Evolutionary conservation across 2,888 invertebrate genomes (phyloP).

Genomic region (Phalangium opilio): DNA sequence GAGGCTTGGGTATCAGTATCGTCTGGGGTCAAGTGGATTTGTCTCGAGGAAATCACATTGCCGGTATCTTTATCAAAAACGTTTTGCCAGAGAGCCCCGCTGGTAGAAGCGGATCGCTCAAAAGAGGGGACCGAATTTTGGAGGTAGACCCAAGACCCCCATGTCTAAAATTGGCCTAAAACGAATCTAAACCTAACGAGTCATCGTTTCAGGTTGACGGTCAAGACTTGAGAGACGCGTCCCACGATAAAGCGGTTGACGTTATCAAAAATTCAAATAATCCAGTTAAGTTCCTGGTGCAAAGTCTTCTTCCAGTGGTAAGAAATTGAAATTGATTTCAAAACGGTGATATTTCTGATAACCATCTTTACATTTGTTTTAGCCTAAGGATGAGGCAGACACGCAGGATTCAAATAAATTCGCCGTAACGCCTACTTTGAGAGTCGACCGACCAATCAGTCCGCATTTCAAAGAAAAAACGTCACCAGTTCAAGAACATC

Average conservation of each 20-base stretch:
- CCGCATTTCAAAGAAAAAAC: too few species aligned
- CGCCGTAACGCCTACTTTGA: too few species aligned
- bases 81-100: slow-evolving; percentile 89
- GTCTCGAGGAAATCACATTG: slow-evolving; percentile 50
- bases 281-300: slow-evolving; percentile 76
- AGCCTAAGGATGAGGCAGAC: too few species aligned
- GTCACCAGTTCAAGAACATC: too few species aligned
- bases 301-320: slow-evolving; percentile 60
- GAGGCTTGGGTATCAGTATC: slow-evolving; percentile 88
- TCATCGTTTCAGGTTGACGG: slow-evolving; percentile 52
- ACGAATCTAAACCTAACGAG: slow-evolving; percentile 18
- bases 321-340: slow-evolving; percentile 1
- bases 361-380: too few species aligned
- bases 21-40: slow-evolving; percentile 74
- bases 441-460: too few species aligned
- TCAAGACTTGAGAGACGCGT: slow-evolving; percentile 70
- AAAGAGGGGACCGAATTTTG: slow-evolving; percentile 75
- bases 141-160: slow-evolving; percentile 36
- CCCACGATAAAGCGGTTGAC: slow-evolving; percentile 85
- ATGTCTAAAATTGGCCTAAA: neutral
- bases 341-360: too few species aligned
- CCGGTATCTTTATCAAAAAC: slow-evolving; percentile 95
- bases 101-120: slow-evolving; percentile 54
- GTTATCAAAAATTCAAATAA: slow-evolving; percentile 80
- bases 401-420: too few species aligned